These are phyloP conservation scores for Aleiodes alternator DNA, from an alignment of 2,888 invertebrate species.

Conservation along the genomic window DNA sequence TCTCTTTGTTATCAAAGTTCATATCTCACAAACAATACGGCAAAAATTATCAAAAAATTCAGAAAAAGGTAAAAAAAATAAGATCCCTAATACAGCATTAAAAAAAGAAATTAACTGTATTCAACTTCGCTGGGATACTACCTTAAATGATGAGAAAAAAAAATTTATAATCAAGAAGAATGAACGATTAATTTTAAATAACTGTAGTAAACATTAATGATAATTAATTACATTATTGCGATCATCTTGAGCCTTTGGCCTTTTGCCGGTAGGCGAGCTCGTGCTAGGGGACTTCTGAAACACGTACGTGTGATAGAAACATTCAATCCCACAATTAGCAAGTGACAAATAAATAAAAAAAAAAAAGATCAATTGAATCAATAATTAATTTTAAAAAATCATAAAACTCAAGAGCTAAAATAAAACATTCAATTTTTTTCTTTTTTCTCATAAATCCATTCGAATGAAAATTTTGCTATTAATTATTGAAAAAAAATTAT, in stretches of 20 bases:
- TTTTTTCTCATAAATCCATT: constrained; percentile 49
- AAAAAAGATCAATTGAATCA: constrained; percentile 3
- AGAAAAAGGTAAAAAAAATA: too few species aligned
- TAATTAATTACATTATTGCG: constrained; percentile 74
- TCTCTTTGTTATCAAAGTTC: too few species aligned
- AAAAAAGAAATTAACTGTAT: too few species aligned
- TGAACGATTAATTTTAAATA: constrained; percentile 55
- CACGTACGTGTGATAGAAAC: constrained; percentile 67
- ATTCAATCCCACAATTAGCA: constrained; percentile 26
- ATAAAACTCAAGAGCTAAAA: constrained; percentile 56
- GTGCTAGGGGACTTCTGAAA: constrained; percentile 74
- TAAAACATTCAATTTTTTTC: constrained; percentile 41
- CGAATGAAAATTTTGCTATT: constrained; percentile 22
- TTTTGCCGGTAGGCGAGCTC: constrained; percentile 74
- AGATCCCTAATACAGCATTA: too few species aligned
- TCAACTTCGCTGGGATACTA: too few species aligned
- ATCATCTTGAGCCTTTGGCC: constrained; percentile 74
- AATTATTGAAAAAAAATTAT: constrained; percentile 32
- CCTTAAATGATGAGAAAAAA: too few species aligned
- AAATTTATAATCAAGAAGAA: constrained; percentile 44
- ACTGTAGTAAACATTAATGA: constrained; percentile 67
- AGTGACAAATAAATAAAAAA: not conserved
- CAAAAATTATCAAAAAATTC: too few species aligned
- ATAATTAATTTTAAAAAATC: not conserved
- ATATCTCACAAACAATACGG: too few species aligned